Evolutionary conservation across 1,140 invertebrate genomes (phyloP).

Genomic region (Drosophila kikkawai): DNA sequence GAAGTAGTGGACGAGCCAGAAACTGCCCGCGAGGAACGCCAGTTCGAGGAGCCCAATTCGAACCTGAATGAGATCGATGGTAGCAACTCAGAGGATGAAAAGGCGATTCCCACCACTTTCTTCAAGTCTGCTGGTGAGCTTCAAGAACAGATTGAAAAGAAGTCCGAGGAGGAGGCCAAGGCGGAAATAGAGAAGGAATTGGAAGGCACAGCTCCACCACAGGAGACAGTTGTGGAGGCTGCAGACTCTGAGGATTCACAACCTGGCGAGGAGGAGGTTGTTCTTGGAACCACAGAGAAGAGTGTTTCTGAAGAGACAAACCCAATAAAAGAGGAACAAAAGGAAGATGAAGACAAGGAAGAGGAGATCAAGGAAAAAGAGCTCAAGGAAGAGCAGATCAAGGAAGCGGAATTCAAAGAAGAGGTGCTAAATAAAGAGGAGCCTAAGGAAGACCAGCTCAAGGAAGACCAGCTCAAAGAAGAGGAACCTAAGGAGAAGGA

Average conservation of each 20-base stretch:
- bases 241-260: constrained; percentile 18
- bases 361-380: background rate
- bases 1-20: constrained; percentile 17
- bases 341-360: background rate
- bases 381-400: background rate
- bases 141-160: constrained; percentile 10
- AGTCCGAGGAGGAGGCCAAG: constrained; percentile 17
- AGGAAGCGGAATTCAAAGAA: background rate
- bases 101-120: background rate
- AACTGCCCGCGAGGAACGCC: constrained; percentile 5
- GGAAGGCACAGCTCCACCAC: constrained; percentile 2
- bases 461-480: background rate
- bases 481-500: background rate
- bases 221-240: constrained; percentile 23
- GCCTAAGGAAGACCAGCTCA: background rate
- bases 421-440: background rate
- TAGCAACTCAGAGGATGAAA: constrained; percentile 34
- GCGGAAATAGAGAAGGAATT: constrained; percentile 20
- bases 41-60: constrained; percentile 2
- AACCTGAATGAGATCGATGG: constrained; percentile 53
- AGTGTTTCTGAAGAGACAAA: constrained; percentile 8
- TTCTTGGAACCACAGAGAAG: constrained; percentile 16
- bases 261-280: background rate
- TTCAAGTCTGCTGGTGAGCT: background rate
- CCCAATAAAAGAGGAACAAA: background rate